Evolutionary conservation across 30 jellyfish, hydroid and myxozoan genomes (phyloP).

Genomic region (Rhopilema esculentum): DNA sequence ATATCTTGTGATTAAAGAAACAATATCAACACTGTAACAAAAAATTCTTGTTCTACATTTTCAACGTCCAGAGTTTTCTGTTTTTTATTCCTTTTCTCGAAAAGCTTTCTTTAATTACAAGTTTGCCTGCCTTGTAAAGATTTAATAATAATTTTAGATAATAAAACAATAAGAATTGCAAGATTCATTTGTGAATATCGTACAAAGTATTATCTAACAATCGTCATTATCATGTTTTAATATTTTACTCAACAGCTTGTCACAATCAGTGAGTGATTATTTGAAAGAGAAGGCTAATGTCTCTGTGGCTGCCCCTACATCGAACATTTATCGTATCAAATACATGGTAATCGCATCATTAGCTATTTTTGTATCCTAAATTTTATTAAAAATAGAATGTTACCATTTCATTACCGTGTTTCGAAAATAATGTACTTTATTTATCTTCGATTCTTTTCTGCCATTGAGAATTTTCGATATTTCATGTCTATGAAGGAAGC

Average conservation of each 20-base stretch:
- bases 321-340: constrained; percentile 14
- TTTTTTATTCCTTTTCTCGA: neutral
- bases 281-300: constrained; percentile 18
- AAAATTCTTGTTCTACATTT: neutral
- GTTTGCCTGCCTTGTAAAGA: neutral
- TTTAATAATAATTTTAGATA: too few relatives aligned
- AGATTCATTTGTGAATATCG: too few relatives aligned
- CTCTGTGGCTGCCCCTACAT: constrained; percentile 7
- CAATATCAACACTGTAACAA: too few relatives aligned
- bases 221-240: neutral
- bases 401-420: neutral
- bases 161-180: too few relatives aligned
- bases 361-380: neutral
- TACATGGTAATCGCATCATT: constrained; percentile 23
- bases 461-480: too few relatives aligned
- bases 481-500: too few relatives aligned
- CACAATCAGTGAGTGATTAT: constrained; percentile 28
- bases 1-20: too few relatives aligned
- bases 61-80: neutral
- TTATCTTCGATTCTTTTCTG: too few relatives aligned
- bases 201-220: too few relatives aligned
- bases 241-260: constrained; percentile 12
- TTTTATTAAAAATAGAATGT: neutral
- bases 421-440: too few relatives aligned
- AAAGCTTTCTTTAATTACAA: too few relatives aligned